Evolutionary conservation across 2,113 vertebrate species (phyloP).

Genomic region (Indicator indicator): DNA sequence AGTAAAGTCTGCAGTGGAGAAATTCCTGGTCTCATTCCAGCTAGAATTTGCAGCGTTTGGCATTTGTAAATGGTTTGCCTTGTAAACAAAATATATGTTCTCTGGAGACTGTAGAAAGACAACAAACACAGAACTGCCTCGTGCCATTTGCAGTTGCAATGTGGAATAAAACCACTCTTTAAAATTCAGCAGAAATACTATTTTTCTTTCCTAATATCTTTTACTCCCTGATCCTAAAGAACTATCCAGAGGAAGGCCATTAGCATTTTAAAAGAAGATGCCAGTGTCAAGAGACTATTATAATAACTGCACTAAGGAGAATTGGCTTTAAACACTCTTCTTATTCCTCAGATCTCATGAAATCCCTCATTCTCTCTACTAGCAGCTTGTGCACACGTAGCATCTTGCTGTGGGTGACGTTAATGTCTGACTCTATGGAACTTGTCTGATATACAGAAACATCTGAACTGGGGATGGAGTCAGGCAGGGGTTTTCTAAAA

Average conservation of each 20-base stretch:
- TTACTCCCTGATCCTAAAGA: not conserved
- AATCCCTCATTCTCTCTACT: not conserved
- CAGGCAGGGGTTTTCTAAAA: not conserved
- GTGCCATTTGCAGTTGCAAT: slow-evolving; percentile 21
- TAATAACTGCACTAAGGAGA: not conserved
- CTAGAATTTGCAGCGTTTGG: slow-evolving; percentile 36
- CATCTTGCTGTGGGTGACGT: not conserved
- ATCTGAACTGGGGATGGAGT: not conserved
- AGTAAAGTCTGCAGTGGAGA: not conserved
- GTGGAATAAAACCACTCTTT: not conserved
- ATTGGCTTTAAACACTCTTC: not conserved
- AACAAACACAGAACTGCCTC: slow-evolving; percentile 38
- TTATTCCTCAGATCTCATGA: not conserved
- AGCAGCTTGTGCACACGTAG: not conserved
- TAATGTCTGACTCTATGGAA: not conserved
- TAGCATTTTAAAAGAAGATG: slow-evolving; percentile 38
- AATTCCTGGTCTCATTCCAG: slow-evolving; percentile 37
- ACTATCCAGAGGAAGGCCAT: not conserved
- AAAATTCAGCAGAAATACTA: not conserved
- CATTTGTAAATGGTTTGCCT: slow-evolving; percentile 48
- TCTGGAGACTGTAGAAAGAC: slow-evolving; percentile 29
- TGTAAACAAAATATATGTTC: slow-evolving; percentile 46
- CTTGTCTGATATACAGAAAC: not conserved
- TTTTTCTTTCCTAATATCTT: slow-evolving; percentile 20
- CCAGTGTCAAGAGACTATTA: not conserved